Evolutionary conservation across 2,797 vertebrate species (phyloP).

Genomic region (Ammospiza maritima): DNA sequence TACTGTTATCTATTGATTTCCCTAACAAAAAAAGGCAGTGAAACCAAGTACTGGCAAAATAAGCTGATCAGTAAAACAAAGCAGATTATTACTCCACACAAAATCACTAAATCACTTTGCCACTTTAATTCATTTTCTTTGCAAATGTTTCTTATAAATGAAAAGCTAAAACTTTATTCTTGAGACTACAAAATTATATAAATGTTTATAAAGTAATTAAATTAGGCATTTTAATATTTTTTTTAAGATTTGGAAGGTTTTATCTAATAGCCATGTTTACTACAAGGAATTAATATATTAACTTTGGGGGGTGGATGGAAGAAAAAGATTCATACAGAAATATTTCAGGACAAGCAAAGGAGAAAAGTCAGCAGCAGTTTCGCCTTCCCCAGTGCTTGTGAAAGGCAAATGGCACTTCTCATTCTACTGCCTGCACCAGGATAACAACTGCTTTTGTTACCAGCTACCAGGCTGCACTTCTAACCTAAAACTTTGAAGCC

Average conservation of each 20-base stretch:
- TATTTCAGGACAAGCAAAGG: neutral
- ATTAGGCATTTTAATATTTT: neutral
- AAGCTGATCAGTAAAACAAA: conserved; percentile 1
- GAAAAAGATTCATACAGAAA: neutral
- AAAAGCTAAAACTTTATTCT: conserved; percentile 19
- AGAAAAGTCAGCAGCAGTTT: neutral
- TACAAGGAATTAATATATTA: neutral
- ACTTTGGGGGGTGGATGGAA: neutral
- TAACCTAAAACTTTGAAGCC: neutral
- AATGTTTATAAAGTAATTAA: neutral
- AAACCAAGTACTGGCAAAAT: conserved; percentile 11
- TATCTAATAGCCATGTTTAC: neutral
- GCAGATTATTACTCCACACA: neutral
- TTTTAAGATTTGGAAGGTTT: neutral
- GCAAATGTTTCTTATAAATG: conserved; percentile 5
- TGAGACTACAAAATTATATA: neutral
- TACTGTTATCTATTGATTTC: neutral
- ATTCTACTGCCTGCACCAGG: neutral
- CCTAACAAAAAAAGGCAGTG: neutral
- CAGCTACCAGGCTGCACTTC: neutral
- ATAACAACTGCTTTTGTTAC: neutral
- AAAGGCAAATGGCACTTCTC: neutral
- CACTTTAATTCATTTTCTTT: conserved; percentile 23
- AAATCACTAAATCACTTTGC: neutral
- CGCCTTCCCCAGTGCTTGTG: rapidly evolving